Evolutionary conservation across 2,888 invertebrate genomes (phyloP), one percentile per base, ranked within the genome.

Genomic region (Gandaritis pyraliata): DNA sequence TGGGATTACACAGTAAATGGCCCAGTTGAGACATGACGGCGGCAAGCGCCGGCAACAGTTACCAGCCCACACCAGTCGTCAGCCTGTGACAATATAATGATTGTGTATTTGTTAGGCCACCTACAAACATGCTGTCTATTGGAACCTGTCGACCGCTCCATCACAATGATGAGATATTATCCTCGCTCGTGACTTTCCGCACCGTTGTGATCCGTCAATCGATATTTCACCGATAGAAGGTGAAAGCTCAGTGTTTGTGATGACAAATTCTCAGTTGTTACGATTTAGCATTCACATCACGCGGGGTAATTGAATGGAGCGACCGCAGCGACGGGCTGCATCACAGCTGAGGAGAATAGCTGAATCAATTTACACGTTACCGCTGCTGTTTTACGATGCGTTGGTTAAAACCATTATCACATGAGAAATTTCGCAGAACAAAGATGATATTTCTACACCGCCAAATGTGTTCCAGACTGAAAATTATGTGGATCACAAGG

Each of bases 1-100:
- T 90, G 87, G 86, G 90, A 91, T 91, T 90, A 90, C 85, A 82
- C 82, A 82, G 77, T 76, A 77, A 74, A 82, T 74, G 90, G 82
- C 86, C 91, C 85, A 89, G 86, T 88, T 90, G 76, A 77, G 65
- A 70, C 66, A 75, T 70, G 70, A 78, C 78, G 84, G 87, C 85
- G 84, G 87, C 70, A 66, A 65, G 72, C 61, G 55, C 43, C 58
- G 59, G 46, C 59, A 48, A 66, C 71, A 68, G 71, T 71, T 71
- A 71, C 62, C 80, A 76, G 78, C 87, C 86, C 83, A 87, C 83
- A 83, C 85, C 80, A 80, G 81, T 74, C 75, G 82, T 77, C 80
- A 72, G 70, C 66, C 72, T 81, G 85, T 83, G 88, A 89, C 90
- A 88, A 83, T 86, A 86, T 87, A 90, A 89, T 87, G 84, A 85